phyloP scores from a whole-genome alignment of 1,140 invertebrate genomes.

The Zelostemma sp. region DNA sequence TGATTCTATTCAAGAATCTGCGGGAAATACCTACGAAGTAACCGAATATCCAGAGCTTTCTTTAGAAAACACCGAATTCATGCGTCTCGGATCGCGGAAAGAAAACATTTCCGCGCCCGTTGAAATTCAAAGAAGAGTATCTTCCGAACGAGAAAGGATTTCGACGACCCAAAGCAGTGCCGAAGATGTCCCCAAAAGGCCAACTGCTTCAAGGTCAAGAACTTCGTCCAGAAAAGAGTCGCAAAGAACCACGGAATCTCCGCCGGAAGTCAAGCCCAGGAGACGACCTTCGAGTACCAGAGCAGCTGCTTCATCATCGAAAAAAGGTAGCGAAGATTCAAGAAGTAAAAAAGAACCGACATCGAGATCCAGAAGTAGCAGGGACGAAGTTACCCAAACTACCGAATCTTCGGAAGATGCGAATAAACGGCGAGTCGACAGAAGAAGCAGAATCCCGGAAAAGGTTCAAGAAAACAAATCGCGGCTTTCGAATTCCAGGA shows the following conservation, averaged over 20 bases:
- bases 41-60: slow-evolving; percentile 30
- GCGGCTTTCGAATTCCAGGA: slow-evolving; percentile 17
- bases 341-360: background rate
- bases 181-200: slow-evolving; percentile 6
- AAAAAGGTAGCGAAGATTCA: slow-evolving; percentile 1
- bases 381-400: slow-evolving; percentile 15
- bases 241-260: slow-evolving; percentile 20
- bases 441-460: slow-evolving; percentile 16
- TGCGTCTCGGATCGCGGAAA: slow-evolving; percentile 18
- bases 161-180: background rate
- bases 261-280: slow-evolving; percentile 11
- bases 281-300: slow-evolving; percentile 14
- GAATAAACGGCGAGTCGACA: slow-evolving; percentile 9
- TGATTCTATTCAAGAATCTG: slow-evolving; percentile 17
- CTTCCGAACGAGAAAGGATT: background rate
- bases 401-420: slow-evolving; percentile 19
- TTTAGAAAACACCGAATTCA: slow-evolving; percentile 16
- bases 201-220: slow-evolving; percentile 9
- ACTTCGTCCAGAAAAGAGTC: slow-evolving; percentile 36
- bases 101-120: slow-evolving; percentile 1
- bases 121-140: slow-evolving; percentile 2
- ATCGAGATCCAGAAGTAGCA: slow-evolving; percentile 9
- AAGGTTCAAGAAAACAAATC: slow-evolving; percentile 12
- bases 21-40: slow-evolving; percentile 33
- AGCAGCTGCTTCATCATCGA: slow-evolving; percentile 6